Percentiles rank a stretch among this genome's conserved stretches.
These are phyloP conservation scores for Epinephelus moara DNA, from an alignment of 2,113 vertebrate species.

Conservation along the genomic window DNA sequence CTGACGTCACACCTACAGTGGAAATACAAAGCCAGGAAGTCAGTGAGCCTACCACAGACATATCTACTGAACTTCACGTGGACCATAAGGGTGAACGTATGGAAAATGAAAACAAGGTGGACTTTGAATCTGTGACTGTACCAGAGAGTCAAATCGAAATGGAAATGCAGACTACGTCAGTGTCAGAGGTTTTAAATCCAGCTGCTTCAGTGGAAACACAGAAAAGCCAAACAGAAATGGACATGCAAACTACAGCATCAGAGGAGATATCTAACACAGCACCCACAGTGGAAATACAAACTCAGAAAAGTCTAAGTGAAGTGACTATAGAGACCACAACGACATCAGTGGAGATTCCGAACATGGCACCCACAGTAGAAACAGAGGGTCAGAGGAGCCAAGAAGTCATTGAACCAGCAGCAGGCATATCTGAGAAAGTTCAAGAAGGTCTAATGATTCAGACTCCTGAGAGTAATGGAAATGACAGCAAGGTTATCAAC, in stretches of 20 bases:
- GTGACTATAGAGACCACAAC: background rate
- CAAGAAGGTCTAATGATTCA: constrained; percentile 13
- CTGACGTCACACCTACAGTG: background rate
- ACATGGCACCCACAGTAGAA: background rate
- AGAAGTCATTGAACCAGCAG: background rate
- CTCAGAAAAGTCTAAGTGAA: constrained; percentile 2
- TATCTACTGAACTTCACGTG: background rate
- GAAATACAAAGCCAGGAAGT: constrained; percentile 8
- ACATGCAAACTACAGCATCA: background rate
- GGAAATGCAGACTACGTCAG: background rate
- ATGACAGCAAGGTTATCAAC: constrained; percentile 7
- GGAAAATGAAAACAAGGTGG: background rate
- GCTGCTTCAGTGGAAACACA: background rate
- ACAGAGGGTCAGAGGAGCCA: background rate
- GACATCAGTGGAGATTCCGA: constrained; percentile 13
- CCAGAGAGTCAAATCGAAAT: constrained; percentile 6
- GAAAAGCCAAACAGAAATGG: background rate
- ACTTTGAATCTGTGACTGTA: constrained; percentile 18
- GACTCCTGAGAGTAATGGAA: constrained; percentile 4
- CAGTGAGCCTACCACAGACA: constrained; percentile 10
- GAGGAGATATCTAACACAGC: background rate
- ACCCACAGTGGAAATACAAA: constrained; percentile 2
- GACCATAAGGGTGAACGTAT: constrained; percentile 3
- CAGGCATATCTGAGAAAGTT: constrained; percentile 6
- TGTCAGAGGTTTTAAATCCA: background rate